phyloP scores from a whole-genome alignment of 2,888 invertebrate species.

The Drosophila affinis region DNA sequence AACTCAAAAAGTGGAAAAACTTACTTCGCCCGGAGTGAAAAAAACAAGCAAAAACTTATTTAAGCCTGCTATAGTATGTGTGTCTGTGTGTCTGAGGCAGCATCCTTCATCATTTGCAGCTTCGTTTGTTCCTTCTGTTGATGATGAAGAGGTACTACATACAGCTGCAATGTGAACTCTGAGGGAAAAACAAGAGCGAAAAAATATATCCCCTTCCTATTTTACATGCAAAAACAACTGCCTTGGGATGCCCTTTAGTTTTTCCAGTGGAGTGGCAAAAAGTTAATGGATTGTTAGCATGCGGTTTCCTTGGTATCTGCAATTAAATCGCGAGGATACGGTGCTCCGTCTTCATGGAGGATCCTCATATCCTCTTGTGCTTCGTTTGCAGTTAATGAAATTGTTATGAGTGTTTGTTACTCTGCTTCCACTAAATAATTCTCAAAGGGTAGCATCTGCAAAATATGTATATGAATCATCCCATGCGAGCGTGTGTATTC shows the following conservation, averaged over 20 bases:
- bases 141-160: conserved; percentile 60
- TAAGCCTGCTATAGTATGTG: conserved; percentile 38
- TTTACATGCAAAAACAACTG: conserved; percentile 57
- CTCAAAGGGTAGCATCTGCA: background rate
- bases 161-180: conserved; percentile 50
- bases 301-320: conserved; percentile 69
- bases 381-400: conserved; percentile 76
- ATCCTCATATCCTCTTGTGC: conserved; percentile 45
- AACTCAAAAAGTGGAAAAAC: conserved; percentile 65
- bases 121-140: conserved; percentile 46
- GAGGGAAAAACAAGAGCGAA: conserved; percentile 20
- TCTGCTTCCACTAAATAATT: conserved; percentile 15
- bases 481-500: conserved; percentile 1
- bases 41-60: conserved; percentile 45
- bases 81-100: conserved; percentile 38
- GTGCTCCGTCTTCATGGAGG: conserved; percentile 24
- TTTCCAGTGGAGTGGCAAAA: conserved; percentile 74
- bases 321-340: conserved; percentile 65
- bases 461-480: background rate
- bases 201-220: conserved; percentile 42
- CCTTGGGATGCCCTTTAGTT: conserved; percentile 62
- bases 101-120: conserved; percentile 64
- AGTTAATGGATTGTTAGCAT: conserved; percentile 80
- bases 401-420: conserved; percentile 60
- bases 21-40: conserved; percentile 48